Conservation (phyloP, 1,140 invertebrate species). For the Mycetomoellerius zeteki region DNA sequence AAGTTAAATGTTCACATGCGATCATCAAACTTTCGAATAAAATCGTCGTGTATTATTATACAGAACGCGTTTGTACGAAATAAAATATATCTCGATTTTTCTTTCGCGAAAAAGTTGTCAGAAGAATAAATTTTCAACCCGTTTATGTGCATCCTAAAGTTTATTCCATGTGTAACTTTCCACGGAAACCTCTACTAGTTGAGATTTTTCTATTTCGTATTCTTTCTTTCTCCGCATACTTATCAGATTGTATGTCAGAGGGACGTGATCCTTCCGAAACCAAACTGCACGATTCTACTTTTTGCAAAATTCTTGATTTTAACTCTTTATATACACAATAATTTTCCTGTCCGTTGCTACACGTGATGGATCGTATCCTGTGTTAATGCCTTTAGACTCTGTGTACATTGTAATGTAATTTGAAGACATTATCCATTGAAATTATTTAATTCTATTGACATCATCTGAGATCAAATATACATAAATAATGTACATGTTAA, state of each 20-base stretch:
- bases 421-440: too few species aligned
- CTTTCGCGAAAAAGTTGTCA: not conserved
- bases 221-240: not conserved
- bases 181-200: not conserved
- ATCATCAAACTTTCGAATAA: constrained; percentile 28
- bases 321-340: not conserved
- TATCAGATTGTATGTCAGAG: not conserved
- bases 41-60: not conserved
- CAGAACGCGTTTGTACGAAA: not conserved
- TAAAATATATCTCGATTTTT: not conserved
- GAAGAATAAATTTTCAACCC: constrained; percentile 28
- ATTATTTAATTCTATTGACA: too few species aligned
- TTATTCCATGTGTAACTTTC: constrained; percentile 2
- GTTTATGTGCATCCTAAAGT: not conserved
- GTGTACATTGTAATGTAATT: too few species aligned
- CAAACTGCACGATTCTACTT: not conserved
- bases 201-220: constrained; percentile 8
- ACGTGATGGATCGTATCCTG: too few species aligned
- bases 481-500: too few species aligned
- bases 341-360: too few species aligned
- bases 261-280: not conserved
- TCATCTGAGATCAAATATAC: too few species aligned
- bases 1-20: constrained; percentile 28
- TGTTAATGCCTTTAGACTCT: too few species aligned
- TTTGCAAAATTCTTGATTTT: not conserved